phyloP scores from a whole-genome alignment of 2,888 invertebrate species.

The Amphipyra tragopoginis region DNA sequence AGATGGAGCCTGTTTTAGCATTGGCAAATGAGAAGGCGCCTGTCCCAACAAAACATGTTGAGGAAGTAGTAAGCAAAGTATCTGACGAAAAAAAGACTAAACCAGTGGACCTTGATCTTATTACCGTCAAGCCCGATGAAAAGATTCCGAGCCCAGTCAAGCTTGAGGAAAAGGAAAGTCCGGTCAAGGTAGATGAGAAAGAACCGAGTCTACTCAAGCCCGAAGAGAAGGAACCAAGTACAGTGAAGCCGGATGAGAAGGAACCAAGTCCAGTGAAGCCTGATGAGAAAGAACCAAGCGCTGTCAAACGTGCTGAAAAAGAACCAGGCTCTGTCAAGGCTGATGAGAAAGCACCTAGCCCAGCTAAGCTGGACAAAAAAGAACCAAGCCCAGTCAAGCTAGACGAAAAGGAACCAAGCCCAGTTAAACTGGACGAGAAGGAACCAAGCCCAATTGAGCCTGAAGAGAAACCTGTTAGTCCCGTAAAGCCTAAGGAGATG shows the following conservation, averaged over 20 bases:
- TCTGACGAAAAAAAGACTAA: slow-evolving; percentile 2
- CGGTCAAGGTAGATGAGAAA: slow-evolving; percentile 33
- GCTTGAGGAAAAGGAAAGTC: slow-evolving; percentile 3
- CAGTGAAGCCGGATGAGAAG: slow-evolving; percentile 2
- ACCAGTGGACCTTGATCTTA: not conserved
- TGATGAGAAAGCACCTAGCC: slow-evolving; percentile 6
- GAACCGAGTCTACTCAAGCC: slow-evolving; percentile 19
- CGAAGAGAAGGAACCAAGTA: slow-evolving; percentile 26
- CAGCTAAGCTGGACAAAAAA: no score
- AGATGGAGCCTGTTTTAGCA: not conserved
- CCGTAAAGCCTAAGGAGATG: not conserved
- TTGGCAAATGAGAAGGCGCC: no score
- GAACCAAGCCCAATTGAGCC: slow-evolving; percentile 13
- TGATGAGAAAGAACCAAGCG: slow-evolving; percentile 7
- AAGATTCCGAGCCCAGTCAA: not conserved
- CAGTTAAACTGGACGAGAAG: slow-evolving; percentile 7
- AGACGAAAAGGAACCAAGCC: not conserved
- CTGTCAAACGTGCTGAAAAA: not conserved
- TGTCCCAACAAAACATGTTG: not conserved
- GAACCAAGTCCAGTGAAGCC: not conserved
- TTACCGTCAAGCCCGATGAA: not conserved
- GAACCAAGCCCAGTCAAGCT: no score
- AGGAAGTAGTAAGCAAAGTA: slow-evolving; percentile 14
- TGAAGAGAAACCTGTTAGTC: slow-evolving; percentile 10
- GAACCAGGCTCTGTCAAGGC: slow-evolving; percentile 6